Evolutionary conservation across 2,113 vertebrate genomes (phyloP).

Genomic region (Pan troglodytes): NHGRI_mPanTro3-v2.1_pri NC_072415.2:51735501-51736000

Average conservation of each 20-base stretch:
- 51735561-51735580: background rate
- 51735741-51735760: background rate
- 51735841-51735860: background rate
- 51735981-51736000: background rate
- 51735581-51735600: background rate
- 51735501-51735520: background rate
- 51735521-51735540: background rate
- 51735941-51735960: background rate
- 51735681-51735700: background rate
- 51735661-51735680: background rate
- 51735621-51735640: background rate
- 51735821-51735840: background rate
- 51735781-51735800: background rate
- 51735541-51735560: background rate
- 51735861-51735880: background rate
- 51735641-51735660: background rate
- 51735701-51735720: background rate
- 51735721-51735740: background rate
- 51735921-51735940: background rate
- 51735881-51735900: background rate
- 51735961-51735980: background rate
- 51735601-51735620: background rate
- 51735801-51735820: background rate
- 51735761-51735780: background rate
- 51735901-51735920: background rate